phyloP scores from a whole-genome alignment of 2,888 invertebrate species.

The Chydorus sphaericus region DNA sequence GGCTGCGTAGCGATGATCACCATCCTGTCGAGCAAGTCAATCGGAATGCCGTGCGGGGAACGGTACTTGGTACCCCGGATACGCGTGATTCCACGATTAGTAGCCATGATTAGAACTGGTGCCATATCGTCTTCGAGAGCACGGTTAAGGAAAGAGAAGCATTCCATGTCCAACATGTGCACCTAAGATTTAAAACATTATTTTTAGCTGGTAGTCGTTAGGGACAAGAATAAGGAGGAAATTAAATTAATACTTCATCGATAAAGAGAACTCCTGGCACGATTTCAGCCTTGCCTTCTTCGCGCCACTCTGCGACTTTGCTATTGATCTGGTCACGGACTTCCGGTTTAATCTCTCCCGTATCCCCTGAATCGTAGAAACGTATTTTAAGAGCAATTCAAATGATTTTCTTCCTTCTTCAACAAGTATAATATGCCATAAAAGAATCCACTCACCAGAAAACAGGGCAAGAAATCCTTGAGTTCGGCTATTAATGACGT shows the following conservation, averaged over 20 bases:
- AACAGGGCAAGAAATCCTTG: slow-evolving; percentile 96
- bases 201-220: background rate
- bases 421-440: background rate
- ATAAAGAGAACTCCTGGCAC: slow-evolving; percentile 95
- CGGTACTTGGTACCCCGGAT: slow-evolving; percentile 87
- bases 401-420: background rate
- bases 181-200: slow-evolving; percentile 35
- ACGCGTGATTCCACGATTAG: slow-evolving; percentile 84
- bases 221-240: background rate
- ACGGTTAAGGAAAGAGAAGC: slow-evolving; percentile 94
- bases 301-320: slow-evolving; percentile 95
- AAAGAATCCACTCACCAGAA: slow-evolving; percentile 44
- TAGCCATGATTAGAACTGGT: slow-evolving; percentile 96
- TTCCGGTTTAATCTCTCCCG: slow-evolving; percentile 95
- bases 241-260: slow-evolving; percentile 54
- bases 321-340: slow-evolving; percentile 95
- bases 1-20: slow-evolving; percentile 84
- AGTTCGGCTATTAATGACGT: slow-evolving; percentile 95
- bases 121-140: slow-evolving; percentile 95
- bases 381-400: slow-evolving; percentile 4
- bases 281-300: slow-evolving; percentile 98
- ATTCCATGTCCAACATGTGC: slow-evolving; percentile 98
- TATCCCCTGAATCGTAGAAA: slow-evolving; percentile 57
- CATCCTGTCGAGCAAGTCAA: slow-evolving; percentile 87
- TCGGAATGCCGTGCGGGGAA: slow-evolving; percentile 93